Conservation (phyloP, 2,113 vertebrate genomes). For the Mastomys natalensis region DNA sequence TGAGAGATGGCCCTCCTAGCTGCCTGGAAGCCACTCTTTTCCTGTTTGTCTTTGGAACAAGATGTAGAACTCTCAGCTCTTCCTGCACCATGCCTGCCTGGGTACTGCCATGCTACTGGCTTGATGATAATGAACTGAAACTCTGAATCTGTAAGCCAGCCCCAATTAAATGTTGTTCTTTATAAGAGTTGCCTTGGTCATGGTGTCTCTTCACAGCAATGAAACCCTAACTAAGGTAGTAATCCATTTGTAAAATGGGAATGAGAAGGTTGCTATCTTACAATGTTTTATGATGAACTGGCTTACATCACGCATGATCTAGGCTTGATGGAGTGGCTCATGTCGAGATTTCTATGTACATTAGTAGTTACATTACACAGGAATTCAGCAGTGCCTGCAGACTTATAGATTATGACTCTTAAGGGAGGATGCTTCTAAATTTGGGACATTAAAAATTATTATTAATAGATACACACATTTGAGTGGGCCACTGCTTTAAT, state of each 20-base stretch:
- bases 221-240: background rate
- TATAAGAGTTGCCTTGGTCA: too few species aligned
- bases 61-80: too few species aligned
- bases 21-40: too few species aligned
- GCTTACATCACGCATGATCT: background rate
- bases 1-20: too few species aligned
- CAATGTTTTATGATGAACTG: background rate
- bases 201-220: too few species aligned
- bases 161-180: too few species aligned
- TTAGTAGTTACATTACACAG: background rate
- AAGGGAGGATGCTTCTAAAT: conserved; percentile 1
- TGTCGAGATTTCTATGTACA: background rate
- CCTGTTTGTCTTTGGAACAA: too few species aligned
- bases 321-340: background rate
- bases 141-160: too few species aligned
- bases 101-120: too few species aligned
- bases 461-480: conserved; percentile 1
- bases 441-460: background rate
- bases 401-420: background rate
- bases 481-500: background rate
- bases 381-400: background rate
- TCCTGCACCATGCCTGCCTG: too few species aligned
- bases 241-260: background rate
- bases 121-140: too few species aligned
- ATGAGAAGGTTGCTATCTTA: background rate